These are phyloP conservation scores for Gymnobelideus leadbeateri DNA, from an alignment of 2,113 vertebrate species.

Conservation along the genomic window DNA sequence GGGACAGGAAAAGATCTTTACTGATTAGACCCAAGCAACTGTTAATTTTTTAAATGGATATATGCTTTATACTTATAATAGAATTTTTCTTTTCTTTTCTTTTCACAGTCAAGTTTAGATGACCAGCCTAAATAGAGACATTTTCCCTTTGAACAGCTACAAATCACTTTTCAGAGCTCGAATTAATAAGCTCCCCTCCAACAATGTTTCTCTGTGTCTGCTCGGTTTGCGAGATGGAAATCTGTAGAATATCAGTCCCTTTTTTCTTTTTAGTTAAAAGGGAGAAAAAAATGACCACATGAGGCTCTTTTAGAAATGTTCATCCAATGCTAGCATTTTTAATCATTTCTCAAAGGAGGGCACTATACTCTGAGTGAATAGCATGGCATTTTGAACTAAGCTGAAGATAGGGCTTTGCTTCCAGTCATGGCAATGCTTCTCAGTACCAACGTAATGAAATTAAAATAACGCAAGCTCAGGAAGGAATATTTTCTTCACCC, in stretches of 20 bases:
- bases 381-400: constrained; percentile 61
- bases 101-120: neutral
- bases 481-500: constrained; percentile 60
- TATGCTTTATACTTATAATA: neutral
- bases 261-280: constrained; percentile 66
- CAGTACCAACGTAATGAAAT: constrained; percentile 56
- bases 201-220: constrained; percentile 60
- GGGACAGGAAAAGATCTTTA: neutral
- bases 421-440: constrained; percentile 37
- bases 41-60: neutral
- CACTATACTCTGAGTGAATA: constrained; percentile 58
- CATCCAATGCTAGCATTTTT: constrained; percentile 59
- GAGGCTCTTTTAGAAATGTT: constrained; percentile 54
- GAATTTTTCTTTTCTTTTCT: constrained; percentile 31
- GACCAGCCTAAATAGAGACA: constrained; percentile 35
- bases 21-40: neutral
- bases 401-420: constrained; percentile 63
- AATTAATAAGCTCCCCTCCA: constrained; percentile 59
- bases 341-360: constrained; percentile 71
- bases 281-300: constrained; percentile 30
- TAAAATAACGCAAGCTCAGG: constrained; percentile 56
- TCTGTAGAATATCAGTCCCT: constrained; percentile 57
- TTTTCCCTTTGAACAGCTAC: constrained; percentile 61
- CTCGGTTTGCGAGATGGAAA: constrained; percentile 64
- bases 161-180: constrained; percentile 42